A percentile compares a stretch with the other conserved stretches of the same genome.
Evolutionary conservation across 2,888 invertebrate genomes (phyloP).

Genomic region (Eupithecia exiguata): DNA sequence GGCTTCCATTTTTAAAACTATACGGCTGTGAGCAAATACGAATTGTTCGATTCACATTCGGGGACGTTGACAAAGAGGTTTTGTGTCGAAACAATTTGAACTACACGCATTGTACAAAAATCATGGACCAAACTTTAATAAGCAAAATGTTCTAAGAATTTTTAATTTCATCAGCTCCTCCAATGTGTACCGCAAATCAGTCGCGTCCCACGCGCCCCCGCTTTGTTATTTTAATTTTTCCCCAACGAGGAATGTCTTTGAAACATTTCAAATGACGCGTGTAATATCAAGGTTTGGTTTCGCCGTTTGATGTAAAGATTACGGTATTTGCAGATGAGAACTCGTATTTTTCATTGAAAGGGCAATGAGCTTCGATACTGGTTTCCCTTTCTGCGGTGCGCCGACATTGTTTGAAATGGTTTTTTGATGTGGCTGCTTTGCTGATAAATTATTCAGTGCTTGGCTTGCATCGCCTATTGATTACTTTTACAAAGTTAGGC

Average conservation of each 20-base stretch:
- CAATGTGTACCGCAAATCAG: slow-evolving; percentile 60
- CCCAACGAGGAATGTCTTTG: slow-evolving; percentile 78
- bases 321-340: slow-evolving; percentile 70
- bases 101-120: not conserved
- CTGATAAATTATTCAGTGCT: slow-evolving; percentile 44
- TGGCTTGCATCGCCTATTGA: slow-evolving; percentile 21
- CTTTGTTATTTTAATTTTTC: slow-evolving; percentile 82
- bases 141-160: slow-evolving; percentile 61
- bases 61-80: not conserved
- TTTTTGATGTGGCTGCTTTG: slow-evolving; percentile 64
- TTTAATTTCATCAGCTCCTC: slow-evolving; percentile 68
- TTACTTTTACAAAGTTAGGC: slow-evolving; percentile 27
- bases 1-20: slow-evolving; percentile 36
- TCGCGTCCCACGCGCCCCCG: slow-evolving; percentile 55
- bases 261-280: slow-evolving; percentile 81
- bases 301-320: slow-evolving; percentile 80
- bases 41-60: slow-evolving; percentile 16
- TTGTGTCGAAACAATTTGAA: slow-evolving; percentile 6
- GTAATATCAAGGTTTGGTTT: slow-evolving; percentile 77
- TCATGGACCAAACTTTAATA: slow-evolving; percentile 21
- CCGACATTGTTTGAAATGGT: slow-evolving; percentile 58
- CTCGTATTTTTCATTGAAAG: slow-evolving; percentile 73
- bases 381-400: slow-evolving; percentile 67
- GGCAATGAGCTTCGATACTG: slow-evolving; percentile 65
- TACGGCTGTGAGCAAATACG: slow-evolving; percentile 34